A percentile compares a stretch with the other conserved stretches of the same genome.
Evolutionary conservation across 2,797 vertebrate species (phyloP).

Genomic region (Spheniscus humboldti): DNA sequence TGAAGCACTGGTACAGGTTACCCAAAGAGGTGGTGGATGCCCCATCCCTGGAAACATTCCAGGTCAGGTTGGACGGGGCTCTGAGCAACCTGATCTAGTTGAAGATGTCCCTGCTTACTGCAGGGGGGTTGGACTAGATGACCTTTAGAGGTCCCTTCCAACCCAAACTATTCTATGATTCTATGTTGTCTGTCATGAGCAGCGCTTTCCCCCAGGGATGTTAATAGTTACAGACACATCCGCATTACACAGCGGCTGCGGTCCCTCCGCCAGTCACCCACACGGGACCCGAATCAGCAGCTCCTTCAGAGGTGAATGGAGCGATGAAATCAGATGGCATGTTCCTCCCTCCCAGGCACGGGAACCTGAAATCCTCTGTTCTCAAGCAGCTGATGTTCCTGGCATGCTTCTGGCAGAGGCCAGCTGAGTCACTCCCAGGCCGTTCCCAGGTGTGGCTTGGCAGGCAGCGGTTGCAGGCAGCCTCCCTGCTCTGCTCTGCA

Average conservation of each 20-base stretch:
- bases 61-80: no score
- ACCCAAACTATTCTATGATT: no score
- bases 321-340: background rate
- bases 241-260: rapidly evolving
- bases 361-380: background rate
- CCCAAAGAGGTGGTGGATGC: no score
- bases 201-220: rapidly evolving
- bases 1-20: no score
- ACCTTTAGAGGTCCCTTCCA: no score
- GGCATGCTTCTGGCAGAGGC: background rate
- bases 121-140: no score
- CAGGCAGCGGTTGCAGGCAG: background rate
- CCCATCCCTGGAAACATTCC: no score
- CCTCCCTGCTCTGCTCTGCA: background rate
- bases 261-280: background rate
- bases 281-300: rapidly evolving
- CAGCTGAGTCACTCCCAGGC: background rate
- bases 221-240: no score
- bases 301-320: background rate
- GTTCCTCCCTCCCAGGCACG: background rate
- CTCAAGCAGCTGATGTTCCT: background rate
- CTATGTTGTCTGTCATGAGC: background rate
- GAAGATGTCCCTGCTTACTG: no score
- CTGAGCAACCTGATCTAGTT: no score
- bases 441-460: background rate